phyloP scores from a whole-genome alignment of 2,888 invertebrate species.

The Torymus tubicola region DNA sequence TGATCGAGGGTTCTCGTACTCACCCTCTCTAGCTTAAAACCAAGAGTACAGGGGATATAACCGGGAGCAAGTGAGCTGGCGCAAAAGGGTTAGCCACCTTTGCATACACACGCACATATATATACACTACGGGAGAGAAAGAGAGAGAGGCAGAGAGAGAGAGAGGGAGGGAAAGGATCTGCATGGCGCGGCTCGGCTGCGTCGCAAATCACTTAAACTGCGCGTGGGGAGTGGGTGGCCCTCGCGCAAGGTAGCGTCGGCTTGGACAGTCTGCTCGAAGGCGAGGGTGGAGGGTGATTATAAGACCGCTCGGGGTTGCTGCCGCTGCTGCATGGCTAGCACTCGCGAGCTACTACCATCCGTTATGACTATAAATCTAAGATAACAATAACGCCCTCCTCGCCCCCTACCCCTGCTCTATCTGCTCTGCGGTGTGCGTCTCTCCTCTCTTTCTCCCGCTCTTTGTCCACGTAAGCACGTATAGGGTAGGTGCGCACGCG shows the following conservation, averaged over 20 bases:
- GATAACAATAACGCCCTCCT: conserved; percentile 76
- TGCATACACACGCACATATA: conserved; percentile 50
- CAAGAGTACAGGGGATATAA: neutral
- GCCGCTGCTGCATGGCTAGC: conserved; percentile 28
- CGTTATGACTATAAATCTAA: conserved; percentile 77
- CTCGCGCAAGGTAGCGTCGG: conserved; percentile 47
- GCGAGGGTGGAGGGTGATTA: conserved; percentile 74
- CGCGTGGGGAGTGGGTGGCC: conserved; percentile 64
- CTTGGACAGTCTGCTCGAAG: conserved; percentile 61
- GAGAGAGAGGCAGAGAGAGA: conserved; percentile 57
- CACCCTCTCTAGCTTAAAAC: neutral
- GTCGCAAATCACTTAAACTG: conserved; percentile 77
- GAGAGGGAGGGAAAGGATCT: conserved; percentile 74
- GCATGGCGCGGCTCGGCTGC: conserved; percentile 75
- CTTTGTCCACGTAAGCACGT: conserved; percentile 54
- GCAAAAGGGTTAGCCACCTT: neutral
- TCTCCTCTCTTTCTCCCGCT: conserved; percentile 55
- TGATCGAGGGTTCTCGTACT: too few relatives aligned
- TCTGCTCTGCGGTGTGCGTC: conserved; percentile 50
- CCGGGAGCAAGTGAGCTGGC: conserved; percentile 31
- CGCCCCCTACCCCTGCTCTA: conserved; percentile 48
- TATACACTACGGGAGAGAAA: conserved; percentile 29
- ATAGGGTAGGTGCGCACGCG: neutral
- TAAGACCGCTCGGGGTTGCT: conserved; percentile 76
- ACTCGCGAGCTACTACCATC: conserved; percentile 74